Base-by-base conservation (phyloP, 2,888 invertebrate genomes). In the Trichogramma dendrolimi region DNA sequence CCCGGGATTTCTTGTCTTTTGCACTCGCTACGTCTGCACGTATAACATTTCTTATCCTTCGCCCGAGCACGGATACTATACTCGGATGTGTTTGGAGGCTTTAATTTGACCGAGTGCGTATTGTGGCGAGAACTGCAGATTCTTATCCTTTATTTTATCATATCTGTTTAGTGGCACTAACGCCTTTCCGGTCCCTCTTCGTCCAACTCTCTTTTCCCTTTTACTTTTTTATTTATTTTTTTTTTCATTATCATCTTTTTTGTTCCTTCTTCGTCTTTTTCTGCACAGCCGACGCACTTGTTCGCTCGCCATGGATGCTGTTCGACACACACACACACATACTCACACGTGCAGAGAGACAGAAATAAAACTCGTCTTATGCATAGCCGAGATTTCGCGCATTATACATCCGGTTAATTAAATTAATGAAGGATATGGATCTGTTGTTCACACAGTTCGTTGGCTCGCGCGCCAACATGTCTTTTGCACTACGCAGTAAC, bases 91-190 rank as follows among this genome's bases (percentile, higher is more conserved):
- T 71, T 73, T 72, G 72, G 70, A 76, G 72, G 73, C 75, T 76
- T 76, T 76, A 77, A 77, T 76, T 77, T 77, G 73, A 72, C 68
- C 74, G 72, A 73, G 71, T 68, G 67, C 66, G 64, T 61, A 14
- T 44, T 54, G 63, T 44, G n/a, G 10, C 52, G 38, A 54, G 53
- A 50, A 11, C 62, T 62, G 56, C 59, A 55, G 74, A 76, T 76
- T 71, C 72, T 75, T 76, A 76, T 76, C 75, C 71, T 72, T 74
- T 74, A 71, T 71, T 75, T 76, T 75, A 76, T 76, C 75, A 76
- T 75, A 75, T 76, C 75, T 73, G 68, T 64, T 66, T 67, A 60
- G 63, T 62, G 67, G 67, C 64, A 62, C 61, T 64, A 67, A 64
- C 67, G 66, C 62, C 66, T 67, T 67, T 66, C 68, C 63, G 66